Base-by-base conservation (phyloP, 2,888 invertebrate species). In the Acleris literana region DNA sequence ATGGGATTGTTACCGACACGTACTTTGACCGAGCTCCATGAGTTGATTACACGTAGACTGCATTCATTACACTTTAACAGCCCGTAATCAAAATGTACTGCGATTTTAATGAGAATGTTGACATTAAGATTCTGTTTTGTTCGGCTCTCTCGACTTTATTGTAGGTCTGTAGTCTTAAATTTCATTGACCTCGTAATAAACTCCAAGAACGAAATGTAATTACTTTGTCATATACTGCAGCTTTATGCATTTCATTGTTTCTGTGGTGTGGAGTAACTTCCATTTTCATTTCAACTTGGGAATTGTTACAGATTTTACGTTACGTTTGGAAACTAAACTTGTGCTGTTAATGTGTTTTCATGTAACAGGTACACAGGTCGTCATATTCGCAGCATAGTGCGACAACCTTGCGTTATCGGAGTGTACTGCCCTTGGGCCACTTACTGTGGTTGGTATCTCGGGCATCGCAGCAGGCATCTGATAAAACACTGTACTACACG, bases 401-500 rank as follows among this genome's bases (percentile, higher is more conserved):
- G 79, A 74, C 80, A 86, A 81, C 88, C 89, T 90, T 88, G 88
- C 75, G 86, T 88, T 90, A 90, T 90, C 88, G 79, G 78, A 73
- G 80, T 75, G 76, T 74, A 77, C 74, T 83, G 90, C 90, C 91
- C 92, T 92, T 92, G 92, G 87, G 87, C 92, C 85, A 92, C 86
- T 87, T 92, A 82, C 77, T 63, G 68, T 60, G 68, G 39, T 74
- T 22, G 79, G 83, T 90, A 90, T 90, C 88, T 85, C 83, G 80
- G 83, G 81, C 83, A 84, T 39, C 80, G 84, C 81, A 82, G 79
- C 77, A 78, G 80, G 79, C 85, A 89, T 89, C 88, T 84, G 90
- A 91, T 91, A 88, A 87, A 61, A 25, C 25, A 56, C 52, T 52
- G 22, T 43, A 57, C 25, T 29, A 61, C 56, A 61, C 51, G 59